Conservation (phyloP, 2,113 vertebrate genomes). For the Penelope pileata region DNA sequence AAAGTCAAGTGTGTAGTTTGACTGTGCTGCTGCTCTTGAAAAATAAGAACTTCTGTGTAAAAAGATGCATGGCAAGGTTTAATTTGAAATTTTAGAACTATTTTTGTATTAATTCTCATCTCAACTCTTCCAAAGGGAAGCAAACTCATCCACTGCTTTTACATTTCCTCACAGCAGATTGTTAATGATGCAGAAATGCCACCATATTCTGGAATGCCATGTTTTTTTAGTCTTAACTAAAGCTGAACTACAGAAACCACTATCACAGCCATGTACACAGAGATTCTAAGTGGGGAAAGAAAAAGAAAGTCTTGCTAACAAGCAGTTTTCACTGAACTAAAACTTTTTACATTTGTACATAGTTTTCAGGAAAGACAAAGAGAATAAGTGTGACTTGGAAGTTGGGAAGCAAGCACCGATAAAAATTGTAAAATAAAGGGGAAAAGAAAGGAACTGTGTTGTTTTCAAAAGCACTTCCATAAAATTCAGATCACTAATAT, state of each 20-base stretch:
- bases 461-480: neutral
- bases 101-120: neutral
- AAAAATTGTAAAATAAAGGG: neutral
- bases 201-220: conserved; percentile 34
- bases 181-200: conserved; percentile 50
- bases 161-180: neutral
- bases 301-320: neutral
- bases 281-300: neutral
- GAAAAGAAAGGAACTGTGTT: neutral
- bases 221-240: neutral
- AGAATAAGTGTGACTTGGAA: neutral
- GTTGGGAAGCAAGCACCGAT: neutral
- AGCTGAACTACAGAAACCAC: neutral
- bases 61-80: neutral
- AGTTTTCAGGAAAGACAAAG: conserved; percentile 1
- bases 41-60: neutral
- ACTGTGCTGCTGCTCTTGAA: neutral
- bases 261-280: neutral
- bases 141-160: neutral
- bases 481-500: neutral
- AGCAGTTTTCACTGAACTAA: neutral
- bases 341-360: neutral
- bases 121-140: neutral
- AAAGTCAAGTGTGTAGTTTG: neutral
- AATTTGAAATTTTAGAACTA: neutral